Conservation (phyloP, 2,888 invertebrate genomes). For the Cheilosia variabilis region DNA sequence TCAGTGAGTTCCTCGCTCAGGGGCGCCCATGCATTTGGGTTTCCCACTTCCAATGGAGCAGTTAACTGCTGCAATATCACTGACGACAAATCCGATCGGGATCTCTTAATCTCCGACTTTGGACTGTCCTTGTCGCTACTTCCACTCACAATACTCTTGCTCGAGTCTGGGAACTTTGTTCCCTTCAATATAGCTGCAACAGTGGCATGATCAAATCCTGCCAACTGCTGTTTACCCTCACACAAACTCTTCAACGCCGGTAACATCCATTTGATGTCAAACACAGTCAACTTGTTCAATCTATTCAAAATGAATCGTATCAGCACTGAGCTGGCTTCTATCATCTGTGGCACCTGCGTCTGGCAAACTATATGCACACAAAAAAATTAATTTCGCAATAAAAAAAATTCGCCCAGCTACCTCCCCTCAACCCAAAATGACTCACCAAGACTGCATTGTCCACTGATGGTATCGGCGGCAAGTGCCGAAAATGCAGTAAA, state of each 20-base stretch:
- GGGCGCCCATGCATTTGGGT: constrained; percentile 83
- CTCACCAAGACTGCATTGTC: constrained; percentile 83
- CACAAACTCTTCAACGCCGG: constrained; percentile 89
- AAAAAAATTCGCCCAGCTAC: not conserved
- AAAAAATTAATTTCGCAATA: constrained; percentile 85
- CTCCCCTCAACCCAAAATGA: constrained; percentile 49
- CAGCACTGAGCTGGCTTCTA: constrained; percentile 88
- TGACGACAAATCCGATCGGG: constrained; percentile 88
- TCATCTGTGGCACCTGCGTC: constrained; percentile 87
- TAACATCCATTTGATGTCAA: constrained; percentile 86
- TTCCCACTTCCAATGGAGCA: constrained; percentile 87
- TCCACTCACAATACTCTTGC: constrained; percentile 83
- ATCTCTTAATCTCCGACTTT: constrained; percentile 85
- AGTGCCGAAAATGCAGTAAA: constrained; percentile 94
- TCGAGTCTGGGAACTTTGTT: constrained; percentile 87
- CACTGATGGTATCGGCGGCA: constrained; percentile 93
- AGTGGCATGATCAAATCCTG: constrained; percentile 88
- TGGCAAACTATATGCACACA: constrained; percentile 86
- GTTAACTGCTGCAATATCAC: constrained; percentile 90
- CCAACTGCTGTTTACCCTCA: constrained; percentile 86
- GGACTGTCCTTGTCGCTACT: constrained; percentile 86
- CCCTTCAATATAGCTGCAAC: constrained; percentile 91
- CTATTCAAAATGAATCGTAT: constrained; percentile 86
- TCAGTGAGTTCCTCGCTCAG: constrained; percentile 84
- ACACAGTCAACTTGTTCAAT: constrained; percentile 82